These are phyloP conservation scores for Coptodon rendalli DNA, from an alignment of 2,113 vertebrate genomes.

Conservation along the genomic window DNA sequence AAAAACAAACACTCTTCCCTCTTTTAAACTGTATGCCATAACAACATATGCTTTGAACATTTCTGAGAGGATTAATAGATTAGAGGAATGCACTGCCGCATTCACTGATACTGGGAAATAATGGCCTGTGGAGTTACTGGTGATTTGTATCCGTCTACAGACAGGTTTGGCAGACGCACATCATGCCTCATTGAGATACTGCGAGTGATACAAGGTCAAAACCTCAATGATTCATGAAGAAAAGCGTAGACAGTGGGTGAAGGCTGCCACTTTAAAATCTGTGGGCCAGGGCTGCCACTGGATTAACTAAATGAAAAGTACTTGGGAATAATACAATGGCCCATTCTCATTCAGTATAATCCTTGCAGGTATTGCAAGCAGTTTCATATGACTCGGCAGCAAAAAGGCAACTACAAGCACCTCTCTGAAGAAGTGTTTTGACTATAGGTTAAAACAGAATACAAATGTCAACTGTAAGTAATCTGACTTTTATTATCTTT, in stretches of 20 bases:
- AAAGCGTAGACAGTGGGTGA: constrained; percentile 8
- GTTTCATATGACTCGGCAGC: constrained; percentile 75
- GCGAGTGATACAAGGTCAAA: neutral
- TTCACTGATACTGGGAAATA: neutral
- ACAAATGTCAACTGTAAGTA: constrained; percentile 75
- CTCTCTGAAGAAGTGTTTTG: constrained; percentile 28
- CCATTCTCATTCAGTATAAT: constrained; percentile 68
- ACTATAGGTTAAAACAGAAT: constrained; percentile 28
- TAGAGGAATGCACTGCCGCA: neutral
- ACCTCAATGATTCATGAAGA: neutral
- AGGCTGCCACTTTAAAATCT: constrained; percentile 8
- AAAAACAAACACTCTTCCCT: neutral
- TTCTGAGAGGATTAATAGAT: constrained; percentile 18
- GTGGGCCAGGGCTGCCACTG: constrained; percentile 34
- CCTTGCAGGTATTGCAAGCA: constrained; percentile 71
- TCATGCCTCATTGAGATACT: neutral
- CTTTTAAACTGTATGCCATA: neutral
- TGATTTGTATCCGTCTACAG: neutral
- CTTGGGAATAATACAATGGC: constrained; percentile 66
- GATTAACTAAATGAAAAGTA: constrained; percentile 65
- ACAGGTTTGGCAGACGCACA: neutral
- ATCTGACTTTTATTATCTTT: neutral
- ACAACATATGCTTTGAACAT: constrained; percentile 2
- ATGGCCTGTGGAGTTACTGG: neutral
- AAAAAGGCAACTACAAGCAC: constrained; percentile 47